These are phyloP conservation scores for Temnothorax rugatulus DNA, from an alignment of 2,888 invertebrate genomes.

Conservation along the genomic window DNA sequence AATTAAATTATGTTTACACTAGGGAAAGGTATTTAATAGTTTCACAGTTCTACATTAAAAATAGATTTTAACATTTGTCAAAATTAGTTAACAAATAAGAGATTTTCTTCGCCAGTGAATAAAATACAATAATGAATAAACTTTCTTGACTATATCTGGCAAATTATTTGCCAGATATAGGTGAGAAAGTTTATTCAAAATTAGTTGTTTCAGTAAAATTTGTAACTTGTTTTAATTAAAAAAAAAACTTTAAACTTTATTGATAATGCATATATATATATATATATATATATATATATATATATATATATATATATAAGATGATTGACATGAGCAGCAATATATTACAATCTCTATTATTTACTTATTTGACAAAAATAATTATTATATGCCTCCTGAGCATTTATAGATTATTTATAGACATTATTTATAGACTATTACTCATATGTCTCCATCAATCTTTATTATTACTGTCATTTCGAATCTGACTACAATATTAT, in stretches of 20 bases:
- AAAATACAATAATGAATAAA: too few relatives aligned
- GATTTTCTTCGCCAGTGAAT: too few relatives aligned
- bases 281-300: background rate
- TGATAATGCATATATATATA: background rate
- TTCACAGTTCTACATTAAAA: background rate
- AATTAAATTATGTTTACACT: background rate
- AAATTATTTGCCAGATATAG: too few relatives aligned
- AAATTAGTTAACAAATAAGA: background rate
- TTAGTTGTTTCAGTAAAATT: background rate
- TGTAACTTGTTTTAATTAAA: background rate
- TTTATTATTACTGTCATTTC: background rate
- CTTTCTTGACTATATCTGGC: too few relatives aligned
- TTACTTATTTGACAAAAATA: background rate
- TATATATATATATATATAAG: background rate
- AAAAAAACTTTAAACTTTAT: background rate
- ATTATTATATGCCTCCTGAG: background rate
- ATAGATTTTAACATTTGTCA: background rate
- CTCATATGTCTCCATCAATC: background rate
- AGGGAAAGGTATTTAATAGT: background rate
- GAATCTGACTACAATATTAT: background rate
- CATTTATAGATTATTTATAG: background rate
- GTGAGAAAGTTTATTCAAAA: background rate
- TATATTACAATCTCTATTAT: background rate
- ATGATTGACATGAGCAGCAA: background rate
- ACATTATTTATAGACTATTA: background rate